Evolutionary conservation across 2,888 invertebrate genomes (phyloP).

Genomic region (Drosophila falleni): DNA sequence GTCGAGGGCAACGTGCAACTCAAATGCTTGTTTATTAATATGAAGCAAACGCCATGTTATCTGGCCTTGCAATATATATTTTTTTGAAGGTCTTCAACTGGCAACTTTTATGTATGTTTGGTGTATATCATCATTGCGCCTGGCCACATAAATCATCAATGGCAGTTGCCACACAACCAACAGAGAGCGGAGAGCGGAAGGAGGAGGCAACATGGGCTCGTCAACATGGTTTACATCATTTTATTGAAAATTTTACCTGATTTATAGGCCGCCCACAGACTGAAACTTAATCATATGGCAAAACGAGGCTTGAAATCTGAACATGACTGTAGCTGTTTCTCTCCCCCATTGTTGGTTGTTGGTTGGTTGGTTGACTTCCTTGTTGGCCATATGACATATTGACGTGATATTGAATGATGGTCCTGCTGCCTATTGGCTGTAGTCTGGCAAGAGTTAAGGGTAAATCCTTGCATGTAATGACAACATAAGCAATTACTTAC

Average conservation of each 20-base stretch:
- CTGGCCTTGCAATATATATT: constrained; percentile 31
- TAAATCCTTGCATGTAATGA: constrained; percentile 71
- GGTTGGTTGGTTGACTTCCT: constrained; percentile 7
- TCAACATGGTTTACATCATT: constrained; percentile 58
- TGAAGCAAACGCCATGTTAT: constrained; percentile 45
- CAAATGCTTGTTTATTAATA: constrained; percentile 46
- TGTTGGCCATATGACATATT: constrained; percentile 45
- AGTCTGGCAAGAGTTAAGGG: background rate
- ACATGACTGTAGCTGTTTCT: constrained; percentile 18
- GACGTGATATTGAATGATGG: constrained; percentile 61
- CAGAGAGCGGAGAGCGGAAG: constrained; percentile 8
- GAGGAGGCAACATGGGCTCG: constrained; percentile 38
- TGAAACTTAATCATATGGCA: constrained; percentile 75
- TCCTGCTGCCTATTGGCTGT: background rate
- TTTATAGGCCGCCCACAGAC: constrained; percentile 65
- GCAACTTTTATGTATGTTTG: constrained; percentile 46
- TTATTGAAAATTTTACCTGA: constrained; percentile 76
- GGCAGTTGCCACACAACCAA: constrained; percentile 44
- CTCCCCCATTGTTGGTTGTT: background rate
- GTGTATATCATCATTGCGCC: constrained; percentile 59
- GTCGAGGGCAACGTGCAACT: constrained; percentile 15
- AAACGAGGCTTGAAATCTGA: constrained; percentile 73
- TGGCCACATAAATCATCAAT: constrained; percentile 67
- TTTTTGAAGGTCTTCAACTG: constrained; percentile 27
- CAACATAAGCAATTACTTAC: constrained; percentile 79